Conservation (phyloP, 2,888 invertebrate genomes). For the Asteroscopus sphinx region DNA sequence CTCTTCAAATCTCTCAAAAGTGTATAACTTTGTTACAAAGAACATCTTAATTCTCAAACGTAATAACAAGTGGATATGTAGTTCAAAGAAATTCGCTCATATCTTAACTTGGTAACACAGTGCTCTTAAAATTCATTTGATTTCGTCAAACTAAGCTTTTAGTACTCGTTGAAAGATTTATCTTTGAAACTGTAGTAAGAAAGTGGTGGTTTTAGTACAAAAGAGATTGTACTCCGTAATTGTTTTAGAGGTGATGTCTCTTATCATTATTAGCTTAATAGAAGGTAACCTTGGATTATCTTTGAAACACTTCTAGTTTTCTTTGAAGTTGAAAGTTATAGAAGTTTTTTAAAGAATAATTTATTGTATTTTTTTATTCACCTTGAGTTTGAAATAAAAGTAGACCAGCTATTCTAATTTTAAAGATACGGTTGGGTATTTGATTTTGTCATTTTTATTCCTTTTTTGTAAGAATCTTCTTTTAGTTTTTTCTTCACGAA, state of each 20-base stretch:
- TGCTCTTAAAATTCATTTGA: slow-evolving; percentile 43
- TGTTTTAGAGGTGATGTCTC: slow-evolving; percentile 19
- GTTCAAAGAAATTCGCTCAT: slow-evolving; percentile 28
- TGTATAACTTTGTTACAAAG: slow-evolving; percentile 19
- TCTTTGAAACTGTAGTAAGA: slow-evolving; percentile 41
- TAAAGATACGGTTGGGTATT: too few relatives aligned
- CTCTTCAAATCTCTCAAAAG: slow-evolving; percentile 4
- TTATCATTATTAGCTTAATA: slow-evolving; percentile 29
- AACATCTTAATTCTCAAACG: slow-evolving; percentile 30
- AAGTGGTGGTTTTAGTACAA: slow-evolving; percentile 40
- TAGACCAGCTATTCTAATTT: too few relatives aligned
- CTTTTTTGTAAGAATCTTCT: too few relatives aligned
- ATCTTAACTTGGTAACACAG: slow-evolving; percentile 18
- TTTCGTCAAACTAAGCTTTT: slow-evolving; percentile 42
- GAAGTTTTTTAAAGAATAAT: not conserved
- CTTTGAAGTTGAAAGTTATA: slow-evolving; percentile 4
- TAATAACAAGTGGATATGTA: slow-evolving; percentile 26
- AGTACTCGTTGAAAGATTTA: slow-evolving; percentile 33
- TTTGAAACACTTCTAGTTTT: slow-evolving; percentile 10
- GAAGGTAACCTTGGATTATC: slow-evolving; percentile 8
- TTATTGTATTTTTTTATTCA: not conserved
- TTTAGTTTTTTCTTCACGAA: too few relatives aligned
- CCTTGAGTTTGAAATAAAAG: too few relatives aligned
- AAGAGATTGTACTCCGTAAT: slow-evolving; percentile 27
- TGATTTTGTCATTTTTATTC: too few relatives aligned